phyloP scores from a whole-genome alignment of 2,797 vertebrate genomes.

The Rhyacichthys aspro region DNA sequence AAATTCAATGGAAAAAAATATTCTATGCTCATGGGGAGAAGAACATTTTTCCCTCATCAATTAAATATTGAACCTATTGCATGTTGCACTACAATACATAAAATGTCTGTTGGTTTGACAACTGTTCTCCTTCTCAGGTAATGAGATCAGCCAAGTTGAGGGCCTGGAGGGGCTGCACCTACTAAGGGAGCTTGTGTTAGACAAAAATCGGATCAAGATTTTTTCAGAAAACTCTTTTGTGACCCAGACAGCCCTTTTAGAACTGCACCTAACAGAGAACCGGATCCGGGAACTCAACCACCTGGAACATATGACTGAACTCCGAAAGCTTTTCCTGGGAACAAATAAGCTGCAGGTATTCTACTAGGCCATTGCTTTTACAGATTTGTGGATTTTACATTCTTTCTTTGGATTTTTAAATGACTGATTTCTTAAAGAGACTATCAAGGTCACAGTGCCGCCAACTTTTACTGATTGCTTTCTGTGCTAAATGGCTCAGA shows the following conservation, averaged over 20 bases:
- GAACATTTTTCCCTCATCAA: no score
- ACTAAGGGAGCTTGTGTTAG: conserved; percentile 84
- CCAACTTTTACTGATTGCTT: conserved; percentile 61
- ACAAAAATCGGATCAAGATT: conserved; percentile 84
- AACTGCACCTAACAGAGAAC: conserved; percentile 86
- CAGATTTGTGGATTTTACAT: neutral
- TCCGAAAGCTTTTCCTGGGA: conserved; percentile 85
- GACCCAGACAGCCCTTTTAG: conserved; percentile 78
- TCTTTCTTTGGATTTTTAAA: conserved; percentile 17
- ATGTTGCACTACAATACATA: neutral
- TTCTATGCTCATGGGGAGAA: no score
- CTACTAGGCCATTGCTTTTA: neutral
- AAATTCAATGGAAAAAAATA: no score
- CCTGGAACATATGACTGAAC: conserved; percentile 78
- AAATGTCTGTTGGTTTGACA: neutral
- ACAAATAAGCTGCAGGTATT: conserved; percentile 90
- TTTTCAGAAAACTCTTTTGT: conserved; percentile 82
- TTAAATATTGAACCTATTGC: no score
- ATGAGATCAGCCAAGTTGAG: conserved; percentile 88
- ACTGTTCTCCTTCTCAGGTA: conserved; percentile 70
- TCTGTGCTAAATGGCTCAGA: conserved; percentile 46
- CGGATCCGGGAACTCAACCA: conserved; percentile 83
- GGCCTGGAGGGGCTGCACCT: conserved; percentile 83
- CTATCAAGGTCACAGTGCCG: conserved; percentile 50
- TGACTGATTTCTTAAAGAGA: conserved; percentile 46